Percentiles rank a stretch among this genome's conserved stretches.
Conservation (phyloP, 2,888 invertebrate genomes). For the Drosophila mercatorum region DNA sequence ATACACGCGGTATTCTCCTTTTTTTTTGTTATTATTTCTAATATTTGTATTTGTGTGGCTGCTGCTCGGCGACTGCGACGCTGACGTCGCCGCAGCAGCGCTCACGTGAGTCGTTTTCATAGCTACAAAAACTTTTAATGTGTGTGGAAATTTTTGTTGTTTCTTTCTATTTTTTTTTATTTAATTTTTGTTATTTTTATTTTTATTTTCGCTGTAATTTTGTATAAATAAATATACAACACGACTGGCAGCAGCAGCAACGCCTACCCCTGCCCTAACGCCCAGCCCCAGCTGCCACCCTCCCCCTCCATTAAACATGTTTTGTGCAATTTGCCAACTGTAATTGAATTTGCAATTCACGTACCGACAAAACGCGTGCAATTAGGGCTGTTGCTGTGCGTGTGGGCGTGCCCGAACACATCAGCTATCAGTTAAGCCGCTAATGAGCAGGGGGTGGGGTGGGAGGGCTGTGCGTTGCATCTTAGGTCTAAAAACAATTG, state of each 20-base stretch:
- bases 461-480: background rate
- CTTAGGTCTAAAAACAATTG: background rate
- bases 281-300: background rate
- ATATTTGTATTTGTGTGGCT: slow-evolving; percentile 49
- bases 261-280: background rate
- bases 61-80: slow-evolving; percentile 29
- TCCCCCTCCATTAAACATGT: slow-evolving; percentile 36
- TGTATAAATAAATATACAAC: slow-evolving; percentile 71
- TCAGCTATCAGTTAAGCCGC: slow-evolving; percentile 24
- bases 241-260: slow-evolving; percentile 3
- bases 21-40: slow-evolving; percentile 59
- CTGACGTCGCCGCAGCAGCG: slow-evolving; percentile 55
- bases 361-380: slow-evolving; percentile 46
- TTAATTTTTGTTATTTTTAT: slow-evolving; percentile 3
- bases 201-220: slow-evolving; percentile 59
- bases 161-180: slow-evolving; percentile 28
- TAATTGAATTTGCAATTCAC: slow-evolving; percentile 62
- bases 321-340: slow-evolving; percentile 57
- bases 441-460: slow-evolving; percentile 39
- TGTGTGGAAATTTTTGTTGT: slow-evolving; percentile 71
- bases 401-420: background rate
- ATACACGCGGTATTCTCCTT: slow-evolving; percentile 45
- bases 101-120: slow-evolving; percentile 75
- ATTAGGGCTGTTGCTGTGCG: slow-evolving; percentile 44
- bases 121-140: slow-evolving; percentile 72